Percentiles rank a stretch among this genome's conserved stretches.
phyloP scores from a whole-genome alignment of 2,797 vertebrate species.

The Phalanger gymnotis region DNA sequence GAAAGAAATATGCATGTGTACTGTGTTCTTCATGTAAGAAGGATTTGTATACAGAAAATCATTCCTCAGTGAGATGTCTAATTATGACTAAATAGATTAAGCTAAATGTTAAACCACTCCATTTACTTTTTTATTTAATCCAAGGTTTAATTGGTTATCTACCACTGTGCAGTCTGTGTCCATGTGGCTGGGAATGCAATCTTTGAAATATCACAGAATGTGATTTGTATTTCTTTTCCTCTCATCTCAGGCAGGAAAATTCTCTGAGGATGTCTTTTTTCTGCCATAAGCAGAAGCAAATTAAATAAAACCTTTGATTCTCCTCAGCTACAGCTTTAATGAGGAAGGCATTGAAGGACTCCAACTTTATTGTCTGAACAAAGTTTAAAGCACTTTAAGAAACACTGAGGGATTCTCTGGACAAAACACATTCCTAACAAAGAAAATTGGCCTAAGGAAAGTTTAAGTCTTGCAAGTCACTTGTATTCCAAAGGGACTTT shows the following conservation, averaged over 20 bases:
- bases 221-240: slow-evolving; percentile 9
- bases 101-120: slow-evolving; percentile 24
- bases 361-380: slow-evolving; percentile 27
- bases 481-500: slow-evolving; percentile 38
- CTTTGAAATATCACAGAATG: slow-evolving; percentile 19
- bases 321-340: slow-evolving; percentile 47
- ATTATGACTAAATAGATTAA: slow-evolving; percentile 31
- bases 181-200: slow-evolving; percentile 33
- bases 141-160: slow-evolving; percentile 27
- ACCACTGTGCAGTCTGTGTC: neutral
- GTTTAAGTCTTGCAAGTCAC: slow-evolving; percentile 30
- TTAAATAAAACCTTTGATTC: slow-evolving; percentile 19
- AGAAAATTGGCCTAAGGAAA: slow-evolving; percentile 48
- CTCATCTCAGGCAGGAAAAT: slow-evolving; percentile 33
- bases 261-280: neutral
- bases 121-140: slow-evolving; percentile 49
- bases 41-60: neutral
- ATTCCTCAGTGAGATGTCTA: slow-evolving; percentile 29
- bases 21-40: slow-evolving; percentile 14
- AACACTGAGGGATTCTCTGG: slow-evolving; percentile 3
- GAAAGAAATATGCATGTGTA: neutral
- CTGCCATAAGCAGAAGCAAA: neutral
- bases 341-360: neutral
- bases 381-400: slow-evolving; percentile 44
- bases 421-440: slow-evolving; percentile 39